Base-by-base conservation (phyloP, 64 coral and sea anemone species). In the Orbicella faveolata region DNA sequence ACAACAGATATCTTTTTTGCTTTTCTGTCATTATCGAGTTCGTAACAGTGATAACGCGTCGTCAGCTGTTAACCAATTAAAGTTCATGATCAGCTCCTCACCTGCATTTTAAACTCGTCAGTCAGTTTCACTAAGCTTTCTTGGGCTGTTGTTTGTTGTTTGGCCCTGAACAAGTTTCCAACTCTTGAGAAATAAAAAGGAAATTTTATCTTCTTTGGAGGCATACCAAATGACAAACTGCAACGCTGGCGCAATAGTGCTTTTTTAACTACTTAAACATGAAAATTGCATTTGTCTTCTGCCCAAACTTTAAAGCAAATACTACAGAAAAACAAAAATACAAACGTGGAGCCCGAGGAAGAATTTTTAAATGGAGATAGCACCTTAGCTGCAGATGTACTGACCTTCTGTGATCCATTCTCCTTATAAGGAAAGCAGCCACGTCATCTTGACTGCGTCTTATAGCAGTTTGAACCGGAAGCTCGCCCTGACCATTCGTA, bases 341-440 rank as follows among this genome's bases (percentile, higher is more conserved):
- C 34, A 68, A 75, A 81, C 20, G 81, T 92, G 52, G 33, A 75
- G 21, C 57, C 36, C 18, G 55, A 59, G 11, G 55, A 59, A 59
- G 55, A 59, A 59, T 12, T 59, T 59, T 59, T 59, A 59, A 59
- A 0, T 59, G 44, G 44, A 59, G 15, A 15, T 2, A 15, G 9
- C 55, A 16, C 12, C 55, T 23, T 4, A 48, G 2, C 44, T 6
- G 5, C 7, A 48, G 44, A 48, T 48, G 44, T 33, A 33, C 61
- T 9, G 54, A 90, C 89, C 89, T 92, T 61, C 73, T 52, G 62
- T 92, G 82, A 61, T 67, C 66, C 90, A 92, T 92, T 67, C 51
- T 48, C 66, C 69, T 92, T 20, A 92, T 87, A 80, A 92, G 90
- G 41, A 80, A 78, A 0, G 90, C 90, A 2, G 83, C 84, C 44